Conservation (phyloP, 2,888 invertebrate genomes). For the Sesia bembeciformis region DNA sequence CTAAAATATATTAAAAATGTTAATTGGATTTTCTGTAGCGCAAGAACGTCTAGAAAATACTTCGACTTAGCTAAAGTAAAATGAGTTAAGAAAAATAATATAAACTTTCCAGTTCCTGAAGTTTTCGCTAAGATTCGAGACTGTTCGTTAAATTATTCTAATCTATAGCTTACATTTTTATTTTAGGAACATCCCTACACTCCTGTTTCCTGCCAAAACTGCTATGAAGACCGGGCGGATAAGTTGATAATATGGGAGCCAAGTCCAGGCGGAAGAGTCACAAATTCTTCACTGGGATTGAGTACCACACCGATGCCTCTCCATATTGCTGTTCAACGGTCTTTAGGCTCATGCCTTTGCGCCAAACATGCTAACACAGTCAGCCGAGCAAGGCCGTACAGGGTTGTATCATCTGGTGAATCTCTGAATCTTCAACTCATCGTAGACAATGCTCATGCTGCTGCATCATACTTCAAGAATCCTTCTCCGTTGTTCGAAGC, state of each 20-base stretch:
- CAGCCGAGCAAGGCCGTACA: constrained; percentile 74
- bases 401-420: constrained; percentile 86
- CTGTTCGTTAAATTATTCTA: background rate
- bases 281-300: constrained; percentile 38
- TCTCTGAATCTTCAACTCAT: constrained; percentile 86
- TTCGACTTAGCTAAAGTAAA: background rate
- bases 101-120: background rate
- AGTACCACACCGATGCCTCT: constrained; percentile 69
- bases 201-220: constrained; percentile 86
- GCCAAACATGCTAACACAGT: constrained; percentile 75
- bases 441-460: constrained; percentile 89
- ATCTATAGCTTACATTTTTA: constrained; percentile 2
- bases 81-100: background rate
- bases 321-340: constrained; percentile 78
- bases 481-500: constrained; percentile 89
- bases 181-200: constrained; percentile 83
- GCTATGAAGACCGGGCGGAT: constrained; percentile 90
- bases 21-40: background rate
- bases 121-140: background rate
- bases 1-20: background rate
- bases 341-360: constrained; percentile 84
- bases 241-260: constrained; percentile 88
- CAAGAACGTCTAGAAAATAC: background rate
- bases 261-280: constrained; percentile 40
- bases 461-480: constrained; percentile 91